These are phyloP conservation scores for Drosophila imparisetae DNA, from an alignment of 2,888 invertebrate species.

Conservation along the genomic window DNA sequence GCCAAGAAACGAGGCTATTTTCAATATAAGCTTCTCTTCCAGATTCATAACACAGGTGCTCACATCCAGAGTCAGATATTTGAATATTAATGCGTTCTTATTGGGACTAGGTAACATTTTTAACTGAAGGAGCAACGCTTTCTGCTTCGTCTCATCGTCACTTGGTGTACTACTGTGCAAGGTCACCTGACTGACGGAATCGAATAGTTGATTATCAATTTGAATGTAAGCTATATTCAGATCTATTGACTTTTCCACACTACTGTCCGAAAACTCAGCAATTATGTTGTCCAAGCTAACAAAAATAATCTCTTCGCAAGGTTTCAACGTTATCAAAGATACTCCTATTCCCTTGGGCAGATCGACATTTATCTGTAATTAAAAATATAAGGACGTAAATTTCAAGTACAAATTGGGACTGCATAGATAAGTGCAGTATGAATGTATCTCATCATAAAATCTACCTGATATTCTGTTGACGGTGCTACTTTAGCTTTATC, in stretches of 20 bases:
- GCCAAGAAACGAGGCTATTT: slow-evolving; percentile 88
- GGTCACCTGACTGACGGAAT: slow-evolving; percentile 93
- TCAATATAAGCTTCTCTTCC: slow-evolving; percentile 93
- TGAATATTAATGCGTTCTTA: slow-evolving; percentile 94
- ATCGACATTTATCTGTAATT: slow-evolving; percentile 86
- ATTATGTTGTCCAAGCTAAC: slow-evolving; percentile 88
- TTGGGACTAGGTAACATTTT: slow-evolving; percentile 90
- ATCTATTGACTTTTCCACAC: slow-evolving; percentile 87
- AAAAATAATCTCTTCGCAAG: slow-evolving; percentile 93
- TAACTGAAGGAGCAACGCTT: slow-evolving; percentile 92
- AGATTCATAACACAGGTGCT: slow-evolving; percentile 93
- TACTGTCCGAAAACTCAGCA: slow-evolving; percentile 87
- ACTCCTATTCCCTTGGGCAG: slow-evolving; percentile 88
- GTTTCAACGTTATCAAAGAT: slow-evolving; percentile 90
- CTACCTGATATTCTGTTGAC: slow-evolving; percentile 75
- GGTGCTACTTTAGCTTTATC: slow-evolving; percentile 51
- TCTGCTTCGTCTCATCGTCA: slow-evolving; percentile 84
- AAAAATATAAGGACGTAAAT: neutral
- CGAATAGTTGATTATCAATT: slow-evolving; percentile 94
- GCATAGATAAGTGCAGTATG: neutral
- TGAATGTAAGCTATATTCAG: slow-evolving; percentile 92
- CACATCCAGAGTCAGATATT: slow-evolving; percentile 92
- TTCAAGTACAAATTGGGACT: neutral
- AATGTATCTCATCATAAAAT: neutral
- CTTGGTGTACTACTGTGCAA: slow-evolving; percentile 89